Percentiles rank a stretch among this genome's conserved stretches.
Evolutionary conservation across 2,797 vertebrate species (phyloP).

Genomic region (Darevskia mixta): DNA sequence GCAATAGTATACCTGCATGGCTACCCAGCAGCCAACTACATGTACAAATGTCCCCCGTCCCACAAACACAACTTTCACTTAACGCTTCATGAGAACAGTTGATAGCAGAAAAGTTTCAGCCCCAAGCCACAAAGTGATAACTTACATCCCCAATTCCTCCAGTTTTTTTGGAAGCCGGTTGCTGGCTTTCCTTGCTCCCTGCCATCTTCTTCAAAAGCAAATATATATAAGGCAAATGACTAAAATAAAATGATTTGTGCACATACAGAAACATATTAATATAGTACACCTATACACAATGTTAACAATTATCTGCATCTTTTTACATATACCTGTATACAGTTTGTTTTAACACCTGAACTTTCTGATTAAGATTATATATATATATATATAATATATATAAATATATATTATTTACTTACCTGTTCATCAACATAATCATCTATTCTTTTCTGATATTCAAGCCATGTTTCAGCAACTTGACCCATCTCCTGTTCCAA

Average conservation of each 20-base stretch:
- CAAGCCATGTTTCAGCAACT: slow-evolving; percentile 93
- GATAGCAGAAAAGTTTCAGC: neutral
- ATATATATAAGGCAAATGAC: neutral
- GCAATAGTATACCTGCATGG: too few relatives aligned
- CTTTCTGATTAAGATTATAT: neutral
- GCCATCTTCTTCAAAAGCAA: neutral
- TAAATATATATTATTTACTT: slow-evolving; percentile 38
- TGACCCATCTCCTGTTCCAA: slow-evolving; percentile 92
- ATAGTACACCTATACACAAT: neutral
- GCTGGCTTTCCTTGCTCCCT: neutral
- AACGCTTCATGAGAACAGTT: neutral
- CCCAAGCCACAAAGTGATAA: neutral
- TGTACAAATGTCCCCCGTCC: neutral
- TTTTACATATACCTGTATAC: neutral
- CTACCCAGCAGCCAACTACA: neutral
- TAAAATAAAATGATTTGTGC: neutral
- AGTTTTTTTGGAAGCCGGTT: neutral
- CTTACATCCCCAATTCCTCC: neutral
- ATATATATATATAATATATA: too few relatives aligned
- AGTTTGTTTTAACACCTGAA: neutral
- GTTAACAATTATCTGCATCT: neutral
- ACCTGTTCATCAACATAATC: slow-evolving; percentile 99
- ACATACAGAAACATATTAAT: neutral
- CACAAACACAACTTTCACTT: neutral
- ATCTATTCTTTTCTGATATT: slow-evolving; percentile 97